Percentiles rank a stretch among this genome's conserved stretches.
These are phyloP conservation scores for Axea sp. DNA, from an alignment of 2,888 invertebrate species.

Conservation along the genomic window DNA sequence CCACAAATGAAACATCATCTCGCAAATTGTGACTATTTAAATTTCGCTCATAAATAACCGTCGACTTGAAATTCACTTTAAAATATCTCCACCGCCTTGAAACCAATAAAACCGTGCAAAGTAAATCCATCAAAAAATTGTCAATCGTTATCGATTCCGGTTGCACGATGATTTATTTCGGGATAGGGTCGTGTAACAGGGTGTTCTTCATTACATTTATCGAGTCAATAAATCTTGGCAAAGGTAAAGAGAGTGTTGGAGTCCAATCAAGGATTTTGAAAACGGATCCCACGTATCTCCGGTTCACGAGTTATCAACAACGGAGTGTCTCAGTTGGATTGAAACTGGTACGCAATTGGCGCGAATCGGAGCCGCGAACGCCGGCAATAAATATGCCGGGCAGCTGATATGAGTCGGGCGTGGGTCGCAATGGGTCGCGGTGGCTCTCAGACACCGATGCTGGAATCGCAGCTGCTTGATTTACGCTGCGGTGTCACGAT, in stretches of 20 bases:
- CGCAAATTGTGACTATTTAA: too few relatives aligned
- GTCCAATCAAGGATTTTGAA: slow-evolving; percentile 43
- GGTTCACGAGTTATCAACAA: slow-evolving; percentile 47
- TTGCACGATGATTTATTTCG: slow-evolving; percentile 45
- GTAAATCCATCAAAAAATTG: slow-evolving; percentile 48
- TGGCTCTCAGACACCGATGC: slow-evolving; percentile 51
- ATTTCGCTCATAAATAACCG: not conserved
- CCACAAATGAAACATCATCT: too few relatives aligned
- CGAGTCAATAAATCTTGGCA: slow-evolving; percentile 48
- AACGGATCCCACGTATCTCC: slow-evolving; percentile 45
- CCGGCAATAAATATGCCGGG: slow-evolving; percentile 76
- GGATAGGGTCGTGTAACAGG: slow-evolving; percentile 29
- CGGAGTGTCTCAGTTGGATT: slow-evolving; percentile 43
- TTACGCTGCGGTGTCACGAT: slow-evolving; percentile 75
- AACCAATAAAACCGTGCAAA: slow-evolving; percentile 8
- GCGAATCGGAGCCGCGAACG: slow-evolving; percentile 63
- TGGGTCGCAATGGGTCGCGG: slow-evolving; percentile 68
- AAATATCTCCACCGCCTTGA: not conserved
- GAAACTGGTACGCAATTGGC: slow-evolving; percentile 46
- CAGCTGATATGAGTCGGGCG: slow-evolving; percentile 76
- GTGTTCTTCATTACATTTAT: slow-evolving; percentile 52
- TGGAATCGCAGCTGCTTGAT: slow-evolving; percentile 77
- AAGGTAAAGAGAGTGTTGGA: slow-evolving; percentile 29
- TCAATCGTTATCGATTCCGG: slow-evolving; percentile 52
- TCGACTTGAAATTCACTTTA: not conserved